Conservation (phyloP, 2,797 vertebrate species). For the Mareca penelope region DNA sequence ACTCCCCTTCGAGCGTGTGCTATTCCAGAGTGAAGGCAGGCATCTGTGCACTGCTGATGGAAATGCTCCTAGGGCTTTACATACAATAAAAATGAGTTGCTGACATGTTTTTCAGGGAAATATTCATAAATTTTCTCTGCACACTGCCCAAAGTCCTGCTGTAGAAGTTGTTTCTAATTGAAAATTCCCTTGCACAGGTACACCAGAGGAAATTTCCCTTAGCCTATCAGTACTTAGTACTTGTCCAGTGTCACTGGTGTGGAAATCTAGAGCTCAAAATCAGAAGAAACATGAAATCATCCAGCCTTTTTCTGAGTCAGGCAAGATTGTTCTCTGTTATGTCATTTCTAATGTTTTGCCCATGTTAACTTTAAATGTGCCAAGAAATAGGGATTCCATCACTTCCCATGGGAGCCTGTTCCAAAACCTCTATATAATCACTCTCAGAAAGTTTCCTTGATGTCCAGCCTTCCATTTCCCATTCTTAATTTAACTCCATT, state of each 20-base stretch:
- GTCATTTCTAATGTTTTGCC: slow-evolving; percentile 6
- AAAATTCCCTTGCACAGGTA: not conserved
- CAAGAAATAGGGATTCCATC: not conserved
- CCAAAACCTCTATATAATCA: slow-evolving; percentile 18
- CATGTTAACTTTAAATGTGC: not conserved
- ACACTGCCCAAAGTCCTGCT: not conserved
- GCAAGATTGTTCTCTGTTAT: not conserved
- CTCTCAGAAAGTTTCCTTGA: slow-evolving; percentile 30
- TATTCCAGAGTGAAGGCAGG: not conserved
- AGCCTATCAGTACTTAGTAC: not conserved
- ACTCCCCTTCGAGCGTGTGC: not conserved
- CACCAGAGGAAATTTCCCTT: not conserved
- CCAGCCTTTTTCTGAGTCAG: not conserved
- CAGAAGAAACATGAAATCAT: not conserved
- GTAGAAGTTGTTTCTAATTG: not conserved
- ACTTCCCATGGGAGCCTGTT: not conserved
- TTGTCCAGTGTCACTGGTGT: not conserved
- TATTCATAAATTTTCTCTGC: not conserved
- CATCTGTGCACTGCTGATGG: not conserved
- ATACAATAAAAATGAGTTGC: not conserved
- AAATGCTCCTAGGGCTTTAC: not conserved
- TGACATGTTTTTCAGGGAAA: not conserved
- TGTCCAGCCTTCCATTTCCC: slow-evolving; percentile 22
- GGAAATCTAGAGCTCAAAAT: not conserved
- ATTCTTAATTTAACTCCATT: slow-evolving; percentile 35